Evolutionary conservation across 2,888 invertebrate genomes (phyloP).

Genomic region (Drosophila mettleri): DNA sequence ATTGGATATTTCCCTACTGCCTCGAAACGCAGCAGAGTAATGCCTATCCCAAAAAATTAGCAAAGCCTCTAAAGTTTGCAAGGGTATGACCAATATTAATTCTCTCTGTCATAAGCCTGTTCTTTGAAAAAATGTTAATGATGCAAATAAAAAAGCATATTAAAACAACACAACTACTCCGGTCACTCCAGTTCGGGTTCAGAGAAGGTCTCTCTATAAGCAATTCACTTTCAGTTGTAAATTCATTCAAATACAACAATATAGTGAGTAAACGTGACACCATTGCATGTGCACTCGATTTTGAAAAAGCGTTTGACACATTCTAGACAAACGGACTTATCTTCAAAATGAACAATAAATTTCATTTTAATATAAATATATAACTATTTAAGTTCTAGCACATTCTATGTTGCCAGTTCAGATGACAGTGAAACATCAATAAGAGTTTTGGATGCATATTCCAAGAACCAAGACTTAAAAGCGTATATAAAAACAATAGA

Average conservation of each 20-base stretch:
- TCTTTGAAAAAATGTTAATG: neutral
- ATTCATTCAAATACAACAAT: neutral
- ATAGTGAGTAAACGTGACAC: neutral
- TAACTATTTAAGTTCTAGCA: neutral
- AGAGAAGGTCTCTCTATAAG: neutral
- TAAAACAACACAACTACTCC: neutral
- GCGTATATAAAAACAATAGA: too few relatives aligned
- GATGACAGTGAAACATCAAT: neutral
- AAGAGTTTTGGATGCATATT: too few relatives aligned
- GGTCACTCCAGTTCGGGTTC: neutral
- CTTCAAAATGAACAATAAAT: neutral
- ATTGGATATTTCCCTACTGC: neutral
- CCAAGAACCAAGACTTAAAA: too few relatives aligned
- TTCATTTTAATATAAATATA: neutral
- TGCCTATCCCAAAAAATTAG: neutral
- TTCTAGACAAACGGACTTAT: neutral
- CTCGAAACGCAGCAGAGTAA: neutral
- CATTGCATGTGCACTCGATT: neutral
- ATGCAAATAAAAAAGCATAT: neutral
- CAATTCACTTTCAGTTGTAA: neutral
- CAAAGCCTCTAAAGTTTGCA: neutral
- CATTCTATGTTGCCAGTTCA: neutral
- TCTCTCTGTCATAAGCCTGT: neutral
- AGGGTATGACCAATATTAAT: neutral
- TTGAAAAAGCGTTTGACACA: neutral